These are phyloP conservation scores for Drosophila villosipedis DNA, from an alignment of 2,888 invertebrate genomes.

Conservation along the genomic window DNA sequence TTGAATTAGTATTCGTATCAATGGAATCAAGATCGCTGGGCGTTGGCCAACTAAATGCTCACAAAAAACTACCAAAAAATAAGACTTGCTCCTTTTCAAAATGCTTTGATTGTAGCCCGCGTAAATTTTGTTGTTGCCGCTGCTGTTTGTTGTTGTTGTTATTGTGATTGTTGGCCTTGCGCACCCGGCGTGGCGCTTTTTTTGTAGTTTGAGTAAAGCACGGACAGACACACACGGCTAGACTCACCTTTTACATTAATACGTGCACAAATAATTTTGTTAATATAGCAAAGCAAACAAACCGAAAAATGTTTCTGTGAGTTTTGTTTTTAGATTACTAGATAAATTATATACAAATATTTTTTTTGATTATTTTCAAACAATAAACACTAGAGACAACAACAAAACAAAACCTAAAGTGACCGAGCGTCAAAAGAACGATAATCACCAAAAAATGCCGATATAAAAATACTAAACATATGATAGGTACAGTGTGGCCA, in stretches of 20 bases:
- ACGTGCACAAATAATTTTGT: constrained; percentile 63
- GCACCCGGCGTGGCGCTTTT: constrained; percentile 53
- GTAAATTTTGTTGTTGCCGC: constrained; percentile 26
- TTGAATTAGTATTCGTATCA: constrained; percentile 36
- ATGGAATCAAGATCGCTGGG: constrained; percentile 66
- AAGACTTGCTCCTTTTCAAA: constrained; percentile 31
- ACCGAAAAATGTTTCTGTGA: constrained; percentile 38
- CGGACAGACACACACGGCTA: not conserved
- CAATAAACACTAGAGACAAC: constrained; percentile 41
- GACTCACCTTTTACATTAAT: constrained; percentile 64
- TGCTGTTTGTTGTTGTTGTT: constrained; percentile 1
- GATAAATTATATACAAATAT: constrained; percentile 28
- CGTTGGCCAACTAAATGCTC: constrained; percentile 43
- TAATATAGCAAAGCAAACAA: constrained; percentile 20
- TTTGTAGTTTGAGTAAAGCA: not conserved
- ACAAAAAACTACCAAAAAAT: not conserved
- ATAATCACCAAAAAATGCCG: not conserved
- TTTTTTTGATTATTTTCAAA: constrained; percentile 42
- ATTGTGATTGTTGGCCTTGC: constrained; percentile 8
- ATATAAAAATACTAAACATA: constrained; percentile 14
- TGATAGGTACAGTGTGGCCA: constrained; percentile 1
- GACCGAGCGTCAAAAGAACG: not conserved
- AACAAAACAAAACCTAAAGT: constrained; percentile 31
- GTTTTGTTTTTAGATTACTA: constrained; percentile 34
- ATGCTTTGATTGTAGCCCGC: constrained; percentile 34